These are phyloP conservation scores for Aphodius sticticus DNA, from an alignment of 2,888 invertebrate genomes.

Conservation along the genomic window DNA sequence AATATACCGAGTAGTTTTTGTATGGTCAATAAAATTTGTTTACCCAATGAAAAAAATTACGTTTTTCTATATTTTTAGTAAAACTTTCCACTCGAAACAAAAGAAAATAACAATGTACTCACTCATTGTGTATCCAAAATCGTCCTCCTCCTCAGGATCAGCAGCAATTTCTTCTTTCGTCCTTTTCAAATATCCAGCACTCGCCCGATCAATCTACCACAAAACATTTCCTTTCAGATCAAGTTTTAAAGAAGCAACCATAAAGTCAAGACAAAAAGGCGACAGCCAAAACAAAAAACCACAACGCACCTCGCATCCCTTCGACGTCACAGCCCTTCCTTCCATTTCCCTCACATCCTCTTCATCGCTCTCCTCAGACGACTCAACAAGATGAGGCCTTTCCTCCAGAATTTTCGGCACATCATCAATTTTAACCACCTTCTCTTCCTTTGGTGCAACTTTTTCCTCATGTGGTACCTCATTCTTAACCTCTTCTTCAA, in stretches of 20 bases:
- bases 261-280: neutral
- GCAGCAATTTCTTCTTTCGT: constrained; percentile 79
- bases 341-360: constrained; percentile 81
- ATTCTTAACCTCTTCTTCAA: neutral
- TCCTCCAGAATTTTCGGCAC: constrained; percentile 32
- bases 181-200: constrained; percentile 84
- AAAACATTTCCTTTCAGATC: neutral
- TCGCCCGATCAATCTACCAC: constrained; percentile 83
- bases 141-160: constrained; percentile 88
- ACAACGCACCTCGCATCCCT: constrained; percentile 74
- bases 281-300: neutral
- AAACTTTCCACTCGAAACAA: no score
- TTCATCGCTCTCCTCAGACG: constrained; percentile 68
- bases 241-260: no score
- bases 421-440: constrained; percentile 20
- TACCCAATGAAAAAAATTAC: no score
- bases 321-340: constrained; percentile 80
- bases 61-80: no score
- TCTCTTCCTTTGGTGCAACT: constrained; percentile 20
- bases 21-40: no score
- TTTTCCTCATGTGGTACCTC: constrained; percentile 10
- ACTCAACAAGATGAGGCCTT: constrained; percentile 28
- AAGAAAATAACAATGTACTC: constrained; percentile 61
- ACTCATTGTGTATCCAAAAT: constrained; percentile 94
- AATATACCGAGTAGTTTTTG: no score